Conservation (phyloP, 1,140 invertebrate genomes). For the Papilio polyxenes region DNA sequence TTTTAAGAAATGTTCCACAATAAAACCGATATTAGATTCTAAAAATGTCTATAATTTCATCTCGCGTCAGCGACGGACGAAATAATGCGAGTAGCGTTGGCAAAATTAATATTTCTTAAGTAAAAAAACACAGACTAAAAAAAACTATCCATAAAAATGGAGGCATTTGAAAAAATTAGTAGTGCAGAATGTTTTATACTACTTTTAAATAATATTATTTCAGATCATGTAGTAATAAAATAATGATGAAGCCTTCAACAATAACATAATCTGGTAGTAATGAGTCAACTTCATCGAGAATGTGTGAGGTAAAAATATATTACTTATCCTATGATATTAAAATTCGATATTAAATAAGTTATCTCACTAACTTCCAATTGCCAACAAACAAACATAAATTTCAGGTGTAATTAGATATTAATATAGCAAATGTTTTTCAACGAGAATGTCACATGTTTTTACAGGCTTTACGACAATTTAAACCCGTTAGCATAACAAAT, state of each 20-base stretch:
- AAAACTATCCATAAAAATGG: neutral
- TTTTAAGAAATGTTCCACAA: constrained; percentile 15
- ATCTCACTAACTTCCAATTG: too few relatives aligned
- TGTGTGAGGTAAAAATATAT: too few relatives aligned
- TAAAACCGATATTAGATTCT: constrained; percentile 1
- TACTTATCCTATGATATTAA: too few relatives aligned
- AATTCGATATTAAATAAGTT: too few relatives aligned
- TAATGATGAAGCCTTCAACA: too few relatives aligned
- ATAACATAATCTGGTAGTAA: neutral
- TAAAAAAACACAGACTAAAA: neutral
- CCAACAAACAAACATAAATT: neutral
- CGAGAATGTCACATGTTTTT: constrained; percentile 20
- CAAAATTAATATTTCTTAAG: constrained; percentile 40
- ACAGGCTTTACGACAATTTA: neutral
- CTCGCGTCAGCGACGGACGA: constrained; percentile 55
- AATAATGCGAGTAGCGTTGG: constrained; percentile 53
- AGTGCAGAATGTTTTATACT: too few relatives aligned
- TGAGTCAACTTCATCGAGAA: neutral
- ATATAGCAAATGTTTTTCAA: neutral
- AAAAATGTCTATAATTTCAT: constrained; percentile 56
- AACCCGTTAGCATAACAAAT: neutral
- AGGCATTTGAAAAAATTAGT: too few relatives aligned
- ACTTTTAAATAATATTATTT: too few relatives aligned
- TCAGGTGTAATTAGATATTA: too few relatives aligned
- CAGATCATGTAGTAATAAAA: too few relatives aligned